These are phyloP conservation scores for Latrodectus elegans DNA, from an alignment of 2,888 invertebrate genomes.

Conservation along the genomic window DNA sequence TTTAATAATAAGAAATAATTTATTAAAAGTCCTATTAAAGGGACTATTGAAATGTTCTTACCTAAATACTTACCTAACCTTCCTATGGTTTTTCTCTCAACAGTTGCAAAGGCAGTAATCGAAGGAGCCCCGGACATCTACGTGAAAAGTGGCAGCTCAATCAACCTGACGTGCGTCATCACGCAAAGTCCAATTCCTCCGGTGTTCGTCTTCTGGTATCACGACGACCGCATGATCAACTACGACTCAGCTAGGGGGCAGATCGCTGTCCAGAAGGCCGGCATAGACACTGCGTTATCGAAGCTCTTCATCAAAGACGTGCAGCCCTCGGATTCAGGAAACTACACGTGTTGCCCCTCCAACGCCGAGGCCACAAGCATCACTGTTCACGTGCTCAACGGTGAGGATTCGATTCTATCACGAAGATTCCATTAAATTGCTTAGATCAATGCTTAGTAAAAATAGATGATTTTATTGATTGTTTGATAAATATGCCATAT, in stretches of 20 bases:
- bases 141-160: constrained; percentile 89
- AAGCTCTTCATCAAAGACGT: constrained; percentile 88
- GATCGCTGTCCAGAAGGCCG: constrained; percentile 89
- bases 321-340: constrained; percentile 85
- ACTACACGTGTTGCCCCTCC: constrained; percentile 91
- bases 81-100: neutral
- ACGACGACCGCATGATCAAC: constrained; percentile 95
- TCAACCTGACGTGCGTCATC: constrained; percentile 90
- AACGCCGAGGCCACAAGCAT: constrained; percentile 88
- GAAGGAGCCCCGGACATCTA: constrained; percentile 90
- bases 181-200: constrained; percentile 93
- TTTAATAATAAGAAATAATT: too few species aligned
- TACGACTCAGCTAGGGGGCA: constrained; percentile 84
- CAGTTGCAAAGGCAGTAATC: constrained; percentile 92
- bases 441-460: too few species aligned
- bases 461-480: too few species aligned
- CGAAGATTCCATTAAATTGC: neutral
- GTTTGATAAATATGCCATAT: too few species aligned
- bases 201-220: constrained; percentile 96
- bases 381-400: constrained; percentile 88
- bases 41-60: too few species aligned
- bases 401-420: constrained; percentile 77
- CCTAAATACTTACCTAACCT: too few species aligned
- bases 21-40: too few species aligned
- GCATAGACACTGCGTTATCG: constrained; percentile 88